Evolutionary conservation across 1,140 invertebrate species (phyloP).

Genomic region (Heliothis virescens): DNA sequence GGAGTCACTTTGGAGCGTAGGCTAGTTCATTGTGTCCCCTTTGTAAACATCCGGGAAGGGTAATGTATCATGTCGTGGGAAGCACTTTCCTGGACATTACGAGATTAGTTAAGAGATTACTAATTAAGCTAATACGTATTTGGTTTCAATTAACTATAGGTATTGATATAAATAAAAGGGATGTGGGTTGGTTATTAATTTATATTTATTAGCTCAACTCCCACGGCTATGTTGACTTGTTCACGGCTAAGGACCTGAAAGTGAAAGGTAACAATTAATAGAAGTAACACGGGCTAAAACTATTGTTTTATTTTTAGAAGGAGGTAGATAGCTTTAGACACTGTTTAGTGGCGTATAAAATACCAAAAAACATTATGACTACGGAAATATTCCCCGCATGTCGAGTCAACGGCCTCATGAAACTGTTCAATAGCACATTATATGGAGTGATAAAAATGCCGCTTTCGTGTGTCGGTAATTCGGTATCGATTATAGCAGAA

Average conservation of each 20-base stretch:
- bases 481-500: constrained; percentile 67
- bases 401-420: constrained; percentile 30
- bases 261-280: not conserved
- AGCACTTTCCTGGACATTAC: constrained; percentile 23
- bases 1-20: not conserved
- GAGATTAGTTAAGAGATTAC: constrained; percentile 31
- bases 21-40: constrained; percentile 40
- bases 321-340: constrained; percentile 21
- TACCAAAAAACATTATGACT: constrained; percentile 28
- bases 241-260: not conserved
- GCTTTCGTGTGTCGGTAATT: constrained; percentile 57
- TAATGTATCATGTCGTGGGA: constrained; percentile 51
- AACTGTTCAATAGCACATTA: constrained; percentile 38
- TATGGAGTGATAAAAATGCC: constrained; percentile 49
- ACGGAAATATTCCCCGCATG: constrained; percentile 28
- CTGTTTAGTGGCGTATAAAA: constrained; percentile 47
- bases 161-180: not conserved
- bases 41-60: constrained; percentile 56
- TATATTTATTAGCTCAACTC: not conserved
- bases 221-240: not conserved
- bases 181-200: constrained; percentile 9
- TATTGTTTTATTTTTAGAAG: constrained; percentile 11
- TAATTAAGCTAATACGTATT: constrained; percentile 29
- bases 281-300: too few species aligned
- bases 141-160: not conserved